Conservation (phyloP, 2,888 invertebrate genomes). For the Nomada fabriciana region DNA sequence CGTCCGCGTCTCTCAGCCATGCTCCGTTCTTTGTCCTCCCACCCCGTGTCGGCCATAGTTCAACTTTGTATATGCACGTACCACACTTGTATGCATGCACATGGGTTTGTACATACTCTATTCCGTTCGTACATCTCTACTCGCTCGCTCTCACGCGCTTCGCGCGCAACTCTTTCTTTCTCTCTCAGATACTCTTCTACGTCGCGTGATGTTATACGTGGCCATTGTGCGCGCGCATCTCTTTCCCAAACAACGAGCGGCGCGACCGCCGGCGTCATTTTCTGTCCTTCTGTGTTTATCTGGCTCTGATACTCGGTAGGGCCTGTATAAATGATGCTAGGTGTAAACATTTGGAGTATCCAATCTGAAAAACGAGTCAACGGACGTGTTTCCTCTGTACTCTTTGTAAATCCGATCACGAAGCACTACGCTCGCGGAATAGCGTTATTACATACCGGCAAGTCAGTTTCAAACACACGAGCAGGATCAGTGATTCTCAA, state of each 20-base stretch:
- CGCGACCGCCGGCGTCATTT: conserved; percentile 43
- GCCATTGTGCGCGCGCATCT: conserved; percentile 66
- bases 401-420: background rate
- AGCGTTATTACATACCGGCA: conserved; percentile 42
- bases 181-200: conserved; percentile 13
- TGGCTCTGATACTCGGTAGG: conserved; percentile 13
- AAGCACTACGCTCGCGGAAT: conserved; percentile 35
- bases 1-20: conserved; percentile 9
- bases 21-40: conserved; percentile 28
- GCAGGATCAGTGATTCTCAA: conserved; percentile 61
- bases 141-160: too few species aligned
- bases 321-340: conserved; percentile 36
- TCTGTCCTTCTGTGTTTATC: conserved; percentile 48
- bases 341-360: conserved; percentile 35
- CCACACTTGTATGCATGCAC: background rate
- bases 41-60: conserved; percentile 5
- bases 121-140: conserved; percentile 1
- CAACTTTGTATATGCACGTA: background rate
- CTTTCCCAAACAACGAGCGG: conserved; percentile 45
- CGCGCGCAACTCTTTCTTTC: background rate
- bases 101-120: background rate
- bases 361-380: background rate
- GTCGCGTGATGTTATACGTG: conserved; percentile 63
- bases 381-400: background rate
- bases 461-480: conserved; percentile 24